Percentiles rank a stretch among this genome's conserved stretches.
Conservation (phyloP, 2,113 vertebrate species). For the Nannobrachium achirus region DNA sequence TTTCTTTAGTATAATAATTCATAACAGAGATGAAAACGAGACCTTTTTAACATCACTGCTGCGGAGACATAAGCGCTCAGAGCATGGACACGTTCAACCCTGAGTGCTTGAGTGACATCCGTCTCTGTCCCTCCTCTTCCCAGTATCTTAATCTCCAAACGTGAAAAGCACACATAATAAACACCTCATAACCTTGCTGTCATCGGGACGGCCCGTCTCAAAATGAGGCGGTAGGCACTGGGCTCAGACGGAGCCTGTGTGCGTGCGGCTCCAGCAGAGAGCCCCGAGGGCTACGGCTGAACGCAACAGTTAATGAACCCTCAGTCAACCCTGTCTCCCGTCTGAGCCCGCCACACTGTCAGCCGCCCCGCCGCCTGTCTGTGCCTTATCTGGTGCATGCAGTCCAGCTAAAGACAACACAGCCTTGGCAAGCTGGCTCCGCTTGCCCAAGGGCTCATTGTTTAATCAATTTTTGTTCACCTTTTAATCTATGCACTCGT, state of each 20-base stretch:
- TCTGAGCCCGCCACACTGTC: slow-evolving; percentile 7
- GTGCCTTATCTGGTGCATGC: slow-evolving; percentile 42
- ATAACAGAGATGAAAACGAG: no score
- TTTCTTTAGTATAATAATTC: background rate
- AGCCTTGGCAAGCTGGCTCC: slow-evolving; percentile 26
- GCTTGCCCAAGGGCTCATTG: background rate
- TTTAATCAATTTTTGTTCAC: slow-evolving; percentile 18
- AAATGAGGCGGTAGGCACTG: slow-evolving; percentile 13
- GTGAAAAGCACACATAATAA: slow-evolving; percentile 8
- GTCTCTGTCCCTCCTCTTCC: slow-evolving; percentile 28
- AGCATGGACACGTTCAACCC: background rate
- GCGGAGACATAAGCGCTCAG: background rate
- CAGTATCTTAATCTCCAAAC: slow-evolving; percentile 10
- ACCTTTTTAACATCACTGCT: background rate
- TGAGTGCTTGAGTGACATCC: background rate
- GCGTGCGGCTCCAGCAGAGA: slow-evolving; percentile 20
- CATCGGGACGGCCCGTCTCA: slow-evolving; percentile 27
- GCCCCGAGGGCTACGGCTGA: slow-evolving; percentile 35
- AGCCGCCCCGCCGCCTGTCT: slow-evolving; percentile 33
- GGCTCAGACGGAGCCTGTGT: background rate
- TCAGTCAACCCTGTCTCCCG: slow-evolving; percentile 39
- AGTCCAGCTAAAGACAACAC: slow-evolving; percentile 45
- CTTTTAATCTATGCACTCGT: background rate
- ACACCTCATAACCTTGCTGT: slow-evolving; percentile 31
- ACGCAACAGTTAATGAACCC: slow-evolving; percentile 50